A percentile compares a stretch with the other conserved stretches of the same genome.
These are phyloP conservation scores for Cichladusa arquata DNA, from an alignment of 2,113 vertebrate species.

Conservation along the genomic window DNA sequence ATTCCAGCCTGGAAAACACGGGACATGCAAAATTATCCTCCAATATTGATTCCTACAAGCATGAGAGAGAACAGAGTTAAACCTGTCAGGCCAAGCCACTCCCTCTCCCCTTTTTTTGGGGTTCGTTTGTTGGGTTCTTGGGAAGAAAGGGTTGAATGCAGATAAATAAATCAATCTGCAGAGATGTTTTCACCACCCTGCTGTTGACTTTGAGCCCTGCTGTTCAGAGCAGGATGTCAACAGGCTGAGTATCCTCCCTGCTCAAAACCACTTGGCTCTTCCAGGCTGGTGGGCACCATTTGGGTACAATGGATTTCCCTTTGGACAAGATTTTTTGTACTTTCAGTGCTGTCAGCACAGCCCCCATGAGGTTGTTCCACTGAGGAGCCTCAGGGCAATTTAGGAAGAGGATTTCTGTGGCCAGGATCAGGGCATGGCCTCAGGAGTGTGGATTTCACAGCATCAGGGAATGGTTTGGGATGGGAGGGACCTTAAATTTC, in stretches of 20 bases:
- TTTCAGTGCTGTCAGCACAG: background rate
- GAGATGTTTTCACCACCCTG: background rate
- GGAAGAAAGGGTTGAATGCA: background rate
- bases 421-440: rapidly evolving
- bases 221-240: background rate
- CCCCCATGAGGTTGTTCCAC: rapidly evolving
- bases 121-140: background rate
- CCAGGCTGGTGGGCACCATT: background rate
- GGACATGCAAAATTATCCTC: background rate
- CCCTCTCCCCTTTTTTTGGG: rapidly evolving
- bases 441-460: rapidly evolving
- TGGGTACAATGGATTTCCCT: background rate
- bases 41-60: background rate
- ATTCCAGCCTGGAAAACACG: background rate
- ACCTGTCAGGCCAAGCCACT: background rate
- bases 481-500: background rate
- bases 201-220: slow-evolving; percentile 10
- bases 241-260: background rate
- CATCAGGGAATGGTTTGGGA: background rate
- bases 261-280: background rate
- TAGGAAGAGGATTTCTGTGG: background rate
- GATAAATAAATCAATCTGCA: background rate
- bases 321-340: background rate
- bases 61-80: background rate
- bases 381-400: background rate